These are phyloP conservation scores for Aphelenchoides avenae DNA, from an alignment of 1,140 invertebrate genomes.

Conservation along the genomic window DNA sequence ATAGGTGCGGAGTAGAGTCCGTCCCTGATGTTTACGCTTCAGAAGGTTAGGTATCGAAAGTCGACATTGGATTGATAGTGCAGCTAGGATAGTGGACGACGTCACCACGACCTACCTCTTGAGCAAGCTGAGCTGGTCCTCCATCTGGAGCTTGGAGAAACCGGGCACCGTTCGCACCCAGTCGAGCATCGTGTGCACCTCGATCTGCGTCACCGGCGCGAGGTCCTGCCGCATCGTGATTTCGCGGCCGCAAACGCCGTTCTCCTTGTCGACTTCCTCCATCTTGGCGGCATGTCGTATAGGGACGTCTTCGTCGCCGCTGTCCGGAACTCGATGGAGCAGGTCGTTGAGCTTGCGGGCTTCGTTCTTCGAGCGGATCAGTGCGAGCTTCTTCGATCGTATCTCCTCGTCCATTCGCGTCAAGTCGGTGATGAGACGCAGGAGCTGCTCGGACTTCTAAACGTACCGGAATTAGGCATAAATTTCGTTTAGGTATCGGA, in stretches of 20 bases:
- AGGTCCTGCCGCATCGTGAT: constrained; percentile 13
- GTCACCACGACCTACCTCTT: too few species aligned
- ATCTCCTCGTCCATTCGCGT: constrained; percentile 1
- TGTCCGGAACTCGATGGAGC: not conserved
- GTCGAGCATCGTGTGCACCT: constrained; percentile 16
- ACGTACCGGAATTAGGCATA: too few species aligned
- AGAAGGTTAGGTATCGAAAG: too few species aligned
- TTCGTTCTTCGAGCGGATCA: not conserved
- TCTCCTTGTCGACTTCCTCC: too few species aligned
- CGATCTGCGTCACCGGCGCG: constrained; percentile 7
- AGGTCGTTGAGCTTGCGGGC: not conserved
- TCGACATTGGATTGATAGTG: too few species aligned
- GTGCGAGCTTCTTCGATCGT: constrained; percentile 4
- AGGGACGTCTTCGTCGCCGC: too few species aligned
- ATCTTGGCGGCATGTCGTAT: not conserved
- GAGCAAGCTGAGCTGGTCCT: constrained; percentile 2
- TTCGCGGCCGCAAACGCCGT: constrained; percentile 3
- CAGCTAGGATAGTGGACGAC: too few species aligned
- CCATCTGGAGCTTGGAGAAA: constrained; percentile 2
- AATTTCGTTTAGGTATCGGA: too few species aligned
- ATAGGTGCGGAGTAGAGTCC: too few species aligned
- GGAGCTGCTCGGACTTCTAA: too few species aligned
- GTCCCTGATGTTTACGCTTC: too few species aligned
- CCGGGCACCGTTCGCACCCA: constrained; percentile 14
- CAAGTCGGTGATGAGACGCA: too few species aligned